Percentiles rank a stretch among this genome's conserved stretches.
Conservation (phyloP, 2,113 vertebrate genomes). For the Eulacestoma nigropectus region DNA sequence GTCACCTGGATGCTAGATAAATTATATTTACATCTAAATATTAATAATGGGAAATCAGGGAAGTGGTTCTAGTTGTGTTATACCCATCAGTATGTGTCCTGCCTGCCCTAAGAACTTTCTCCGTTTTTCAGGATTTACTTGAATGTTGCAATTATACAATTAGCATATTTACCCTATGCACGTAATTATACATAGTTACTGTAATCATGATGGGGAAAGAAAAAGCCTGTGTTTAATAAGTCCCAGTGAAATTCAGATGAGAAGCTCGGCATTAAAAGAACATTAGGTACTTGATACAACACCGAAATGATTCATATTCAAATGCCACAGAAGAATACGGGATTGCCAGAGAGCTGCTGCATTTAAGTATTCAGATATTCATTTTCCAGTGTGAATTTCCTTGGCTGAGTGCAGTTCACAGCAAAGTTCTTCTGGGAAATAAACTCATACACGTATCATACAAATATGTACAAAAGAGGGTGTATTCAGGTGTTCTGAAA, state of each 20-base stretch:
- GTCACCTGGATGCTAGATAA: neutral
- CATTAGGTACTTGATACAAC: neutral
- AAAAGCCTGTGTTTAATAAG: constrained; percentile 25
- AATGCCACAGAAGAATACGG: neutral
- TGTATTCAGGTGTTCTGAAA: neutral
- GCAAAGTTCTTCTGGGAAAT: neutral
- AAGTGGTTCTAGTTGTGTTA: neutral
- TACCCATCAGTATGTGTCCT: neutral
- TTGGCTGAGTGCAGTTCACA: neutral
- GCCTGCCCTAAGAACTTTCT: neutral
- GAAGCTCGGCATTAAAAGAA: constrained; percentile 10
- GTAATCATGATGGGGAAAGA: constrained; percentile 32
- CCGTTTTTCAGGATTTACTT: neutral
- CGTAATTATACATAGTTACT: constrained; percentile 37
- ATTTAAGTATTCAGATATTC: neutral
- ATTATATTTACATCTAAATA: neutral
- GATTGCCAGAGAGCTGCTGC: neutral
- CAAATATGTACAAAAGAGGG: neutral
- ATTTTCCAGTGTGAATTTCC: neutral
- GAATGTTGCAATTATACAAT: constrained; percentile 43
- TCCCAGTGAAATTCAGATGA: constrained; percentile 42
- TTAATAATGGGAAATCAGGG: neutral
- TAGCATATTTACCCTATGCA: constrained; percentile 51
- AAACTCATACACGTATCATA: neutral
- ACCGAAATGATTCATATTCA: neutral